These are phyloP conservation scores for Ephydatia muelleri DNA, from an alignment of 37 sponge, comb jelly and placozoan species.

Conservation along the genomic window DNA sequence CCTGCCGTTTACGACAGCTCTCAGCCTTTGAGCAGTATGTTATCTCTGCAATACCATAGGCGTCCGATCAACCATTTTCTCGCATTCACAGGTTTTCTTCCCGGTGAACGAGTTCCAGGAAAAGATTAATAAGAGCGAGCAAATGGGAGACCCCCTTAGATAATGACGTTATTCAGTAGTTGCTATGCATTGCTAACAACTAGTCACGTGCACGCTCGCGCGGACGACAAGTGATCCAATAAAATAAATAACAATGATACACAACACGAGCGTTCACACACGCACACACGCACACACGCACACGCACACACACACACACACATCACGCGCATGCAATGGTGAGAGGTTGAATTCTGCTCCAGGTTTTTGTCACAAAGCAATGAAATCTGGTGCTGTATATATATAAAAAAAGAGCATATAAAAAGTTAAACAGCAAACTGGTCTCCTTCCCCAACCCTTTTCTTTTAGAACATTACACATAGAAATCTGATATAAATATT, in stretches of 20 bases:
- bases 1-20: neutral
- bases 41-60: neutral
- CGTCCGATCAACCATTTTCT: neutral
- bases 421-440: too few relatives aligned
- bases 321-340: neutral
- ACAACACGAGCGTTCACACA: neutral
- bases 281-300: conserved; percentile 4
- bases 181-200: neutral
- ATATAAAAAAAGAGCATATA: too few relatives aligned
- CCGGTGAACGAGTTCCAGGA: neutral
- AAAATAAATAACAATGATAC: neutral
- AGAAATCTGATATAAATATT: too few relatives aligned
- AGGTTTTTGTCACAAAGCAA: conserved; percentile 38
- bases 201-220: neutral
- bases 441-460: too few relatives aligned
- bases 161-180: neutral
- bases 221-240: neutral
- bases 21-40: neutral
- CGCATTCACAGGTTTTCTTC: neutral
- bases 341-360: neutral
- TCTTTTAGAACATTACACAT: too few relatives aligned
- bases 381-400: conserved; percentile 62
- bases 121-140: neutral
- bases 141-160: neutral
- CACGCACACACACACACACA: conserved; percentile 9